Conservation (phyloP, 1,140 invertebrate species). For the Ylistrum balloti region DNA sequence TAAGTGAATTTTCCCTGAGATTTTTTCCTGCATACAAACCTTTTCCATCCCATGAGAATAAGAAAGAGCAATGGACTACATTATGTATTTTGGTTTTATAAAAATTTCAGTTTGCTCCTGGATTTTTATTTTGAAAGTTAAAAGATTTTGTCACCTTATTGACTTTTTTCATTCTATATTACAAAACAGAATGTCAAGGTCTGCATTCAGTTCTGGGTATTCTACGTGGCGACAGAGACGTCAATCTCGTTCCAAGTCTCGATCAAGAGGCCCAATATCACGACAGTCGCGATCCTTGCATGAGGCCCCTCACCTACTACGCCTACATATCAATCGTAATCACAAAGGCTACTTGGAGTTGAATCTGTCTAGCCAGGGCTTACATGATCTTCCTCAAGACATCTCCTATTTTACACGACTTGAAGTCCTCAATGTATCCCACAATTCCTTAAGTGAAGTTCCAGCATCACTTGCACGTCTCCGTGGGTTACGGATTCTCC, state of each 20-base stretch:
- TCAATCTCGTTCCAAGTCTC: neutral
- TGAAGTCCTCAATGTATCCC: constrained; percentile 75
- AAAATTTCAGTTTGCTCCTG: no score
- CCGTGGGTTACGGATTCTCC: constrained; percentile 70
- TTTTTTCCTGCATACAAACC: no score
- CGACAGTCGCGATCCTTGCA: neutral
- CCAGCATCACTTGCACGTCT: constrained; percentile 73
- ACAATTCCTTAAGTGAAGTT: constrained; percentile 74
- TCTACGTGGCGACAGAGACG: neutral
- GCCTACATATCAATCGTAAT: constrained; percentile 67
- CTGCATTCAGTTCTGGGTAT: neutral
- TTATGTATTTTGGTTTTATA: no score
- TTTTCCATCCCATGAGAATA: no score
- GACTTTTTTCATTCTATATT: neutral
- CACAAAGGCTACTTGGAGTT: constrained; percentile 73
- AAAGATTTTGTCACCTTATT: no score
- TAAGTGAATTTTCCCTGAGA: no score
- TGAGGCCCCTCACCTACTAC: constrained; percentile 45
- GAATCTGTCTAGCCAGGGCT: constrained; percentile 68
- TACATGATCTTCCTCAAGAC: constrained; percentile 72
- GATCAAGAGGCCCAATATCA: neutral
- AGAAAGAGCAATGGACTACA: no score
- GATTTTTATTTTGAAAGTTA: no score
- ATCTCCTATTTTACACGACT: constrained; percentile 72
- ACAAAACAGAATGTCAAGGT: constrained; percentile 11